These are phyloP conservation scores for Acanthosepion esculentum DNA, from an alignment of 2,888 invertebrate species.

Conservation along the genomic window DNA sequence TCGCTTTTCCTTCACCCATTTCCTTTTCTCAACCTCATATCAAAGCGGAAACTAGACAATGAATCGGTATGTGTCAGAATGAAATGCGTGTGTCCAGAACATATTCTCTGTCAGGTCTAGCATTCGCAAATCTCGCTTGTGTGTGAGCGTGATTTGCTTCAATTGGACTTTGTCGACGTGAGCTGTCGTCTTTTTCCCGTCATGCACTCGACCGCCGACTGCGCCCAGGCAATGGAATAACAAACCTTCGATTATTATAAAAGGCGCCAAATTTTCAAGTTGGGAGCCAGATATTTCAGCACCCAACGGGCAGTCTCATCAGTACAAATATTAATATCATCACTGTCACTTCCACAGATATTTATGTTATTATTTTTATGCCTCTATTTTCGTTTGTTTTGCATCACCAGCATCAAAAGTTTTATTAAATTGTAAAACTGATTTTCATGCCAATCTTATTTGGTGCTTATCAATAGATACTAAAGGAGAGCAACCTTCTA, in stretches of 20 bases:
- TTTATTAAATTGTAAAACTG: too few species aligned
- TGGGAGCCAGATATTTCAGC: background rate
- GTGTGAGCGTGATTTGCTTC: background rate
- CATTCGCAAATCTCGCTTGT: background rate
- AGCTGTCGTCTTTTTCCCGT: background rate
- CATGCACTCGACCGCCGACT: conserved; percentile 33
- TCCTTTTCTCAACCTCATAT: background rate
- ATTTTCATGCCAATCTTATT: too few species aligned
- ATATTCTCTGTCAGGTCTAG: background rate
- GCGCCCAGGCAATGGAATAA: background rate
- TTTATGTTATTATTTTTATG: too few species aligned
- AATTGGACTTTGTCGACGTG: background rate
- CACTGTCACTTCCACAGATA: background rate
- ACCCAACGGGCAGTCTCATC: background rate
- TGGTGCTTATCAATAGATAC: too few species aligned
- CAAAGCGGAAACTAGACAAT: background rate
- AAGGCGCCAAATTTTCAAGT: background rate
- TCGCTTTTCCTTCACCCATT: too few species aligned
- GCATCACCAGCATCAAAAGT: too few species aligned
- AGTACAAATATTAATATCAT: background rate
- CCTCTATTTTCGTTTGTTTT: too few species aligned
- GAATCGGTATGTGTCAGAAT: background rate
- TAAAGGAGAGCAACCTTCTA: too few species aligned
- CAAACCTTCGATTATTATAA: background rate
- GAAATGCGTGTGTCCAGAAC: background rate